Base-by-base conservation (phyloP, 1,140 invertebrate genomes). In the Psilanteris sp. region DNA sequence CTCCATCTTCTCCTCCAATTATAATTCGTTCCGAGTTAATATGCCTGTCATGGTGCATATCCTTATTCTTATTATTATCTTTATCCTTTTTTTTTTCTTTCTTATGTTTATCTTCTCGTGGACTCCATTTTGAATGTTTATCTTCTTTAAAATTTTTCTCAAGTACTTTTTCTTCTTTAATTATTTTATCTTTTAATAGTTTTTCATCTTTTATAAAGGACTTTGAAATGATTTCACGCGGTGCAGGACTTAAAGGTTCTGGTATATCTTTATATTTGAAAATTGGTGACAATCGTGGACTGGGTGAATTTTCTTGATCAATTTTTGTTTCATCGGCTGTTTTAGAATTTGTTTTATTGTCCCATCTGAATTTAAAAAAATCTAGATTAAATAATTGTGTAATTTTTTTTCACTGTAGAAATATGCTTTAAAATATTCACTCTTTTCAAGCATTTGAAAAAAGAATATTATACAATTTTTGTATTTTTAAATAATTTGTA, bases 1-100 rank as follows among this genome's bases (percentile, higher is more conserved):
- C 76, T 82, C 91, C 87, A 76, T 93, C 94, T 82, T 95, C 94
- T 67, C 94, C 93, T 6, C 94, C 94, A 79, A 95, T 94, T 62
- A 95, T 95, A 62, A 95, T 94, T 67, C 94, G 91, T 83, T 95
- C 94, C 2, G 86, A 82, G 10, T 85, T 85, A 3, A 80, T 50
- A 57, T 83, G 77, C 29, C 79, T 79, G 8, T 86, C 86, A 1
- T 86, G 79, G 9, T 71, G 75, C n/a, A 59, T 15, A 6, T 87
- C 84, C 44, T 83, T 85, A 27, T 72, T 78, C 41, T 81, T 82
- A 29, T 81, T 80, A 10, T 79, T 79, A 8, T 80, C 82, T 5
- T 82, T 83, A 0, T 86, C 83, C 10, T 85, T 88, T 16, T 87
- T 85, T 34, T 86, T 86, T 3, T 86, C 84, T 10, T 86, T 88